These are phyloP conservation scores for Ecliptopera silaceata DNA, from an alignment of 2,888 invertebrate species.

Conservation along the genomic window DNA sequence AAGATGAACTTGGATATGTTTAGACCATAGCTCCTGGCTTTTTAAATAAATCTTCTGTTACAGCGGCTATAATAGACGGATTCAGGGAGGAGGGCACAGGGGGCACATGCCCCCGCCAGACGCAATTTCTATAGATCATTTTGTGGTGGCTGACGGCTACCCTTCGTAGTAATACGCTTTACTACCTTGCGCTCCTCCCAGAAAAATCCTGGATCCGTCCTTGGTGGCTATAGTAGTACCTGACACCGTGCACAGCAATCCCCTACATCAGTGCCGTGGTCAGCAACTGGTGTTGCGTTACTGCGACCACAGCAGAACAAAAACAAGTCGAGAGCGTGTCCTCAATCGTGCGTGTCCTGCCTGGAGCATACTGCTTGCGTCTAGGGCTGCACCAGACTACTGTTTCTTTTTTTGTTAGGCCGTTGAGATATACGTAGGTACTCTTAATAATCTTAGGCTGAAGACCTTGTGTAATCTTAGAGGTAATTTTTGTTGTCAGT, in stretches of 20 bases:
- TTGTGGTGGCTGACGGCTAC: no score
- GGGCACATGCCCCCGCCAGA: no score
- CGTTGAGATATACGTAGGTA: no score
- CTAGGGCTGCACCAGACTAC: slow-evolving; percentile 48
- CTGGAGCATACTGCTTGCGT: slow-evolving; percentile 47
- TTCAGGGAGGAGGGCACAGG: no score
- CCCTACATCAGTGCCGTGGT: slow-evolving; percentile 41
- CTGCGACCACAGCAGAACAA: slow-evolving; percentile 78
- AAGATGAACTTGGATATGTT: not conserved
- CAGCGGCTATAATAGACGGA: slow-evolving; percentile 23
- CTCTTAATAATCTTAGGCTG: no score
- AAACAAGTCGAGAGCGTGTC: slow-evolving; percentile 76
- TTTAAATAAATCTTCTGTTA: slow-evolving; percentile 6
- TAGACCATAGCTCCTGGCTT: not conserved
- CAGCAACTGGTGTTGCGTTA: slow-evolving; percentile 65
- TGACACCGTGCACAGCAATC: slow-evolving; percentile 41
- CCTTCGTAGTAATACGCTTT: no score
- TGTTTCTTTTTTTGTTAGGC: no score
- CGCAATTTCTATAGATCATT: no score
- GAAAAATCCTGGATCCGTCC: no score
- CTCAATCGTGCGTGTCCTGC: slow-evolving; percentile 81
- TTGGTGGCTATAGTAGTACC: slow-evolving; percentile 24
- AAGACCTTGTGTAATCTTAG: no score
- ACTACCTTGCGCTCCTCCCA: no score
- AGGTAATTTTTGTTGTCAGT: no score